Evolutionary conservation across 2,888 invertebrate species (phyloP).

Genomic region (Heliothis peltigera): DNA sequence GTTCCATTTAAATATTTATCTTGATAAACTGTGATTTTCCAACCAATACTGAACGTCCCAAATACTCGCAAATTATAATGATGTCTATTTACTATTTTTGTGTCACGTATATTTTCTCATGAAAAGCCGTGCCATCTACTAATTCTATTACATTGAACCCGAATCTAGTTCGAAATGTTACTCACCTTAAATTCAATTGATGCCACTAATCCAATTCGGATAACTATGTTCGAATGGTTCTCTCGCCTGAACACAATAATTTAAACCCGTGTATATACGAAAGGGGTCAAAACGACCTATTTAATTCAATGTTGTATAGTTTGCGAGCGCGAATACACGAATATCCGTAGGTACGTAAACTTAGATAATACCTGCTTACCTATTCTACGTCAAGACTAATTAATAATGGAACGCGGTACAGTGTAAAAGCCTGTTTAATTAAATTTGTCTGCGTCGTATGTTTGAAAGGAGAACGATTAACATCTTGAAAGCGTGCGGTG

Average conservation of each 20-base stretch:
- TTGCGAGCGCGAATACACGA: conserved; percentile 12
- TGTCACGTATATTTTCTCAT: neutral
- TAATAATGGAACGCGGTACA: conserved; percentile 76
- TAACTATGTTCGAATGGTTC: conserved; percentile 22
- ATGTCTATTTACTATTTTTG: conserved; percentile 1
- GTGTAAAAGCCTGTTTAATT: conserved; percentile 83
- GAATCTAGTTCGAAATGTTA: conserved; percentile 4
- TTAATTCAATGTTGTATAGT: conserved; percentile 40
- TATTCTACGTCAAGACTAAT: conserved; percentile 71
- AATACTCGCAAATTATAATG: neutral
- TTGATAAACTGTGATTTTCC: no score
- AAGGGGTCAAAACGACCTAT: conserved; percentile 46
- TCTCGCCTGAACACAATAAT: conserved; percentile 20
- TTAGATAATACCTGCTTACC: conserved; percentile 58
- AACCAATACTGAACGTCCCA: no score
- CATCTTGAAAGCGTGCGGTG: conserved; percentile 77
- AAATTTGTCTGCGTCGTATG: conserved; percentile 81
- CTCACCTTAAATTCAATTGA: conserved; percentile 21
- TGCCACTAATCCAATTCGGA: conserved; percentile 16
- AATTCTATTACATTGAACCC: conserved; percentile 11
- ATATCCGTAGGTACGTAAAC: conserved; percentile 40
- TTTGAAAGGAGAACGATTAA: conserved; percentile 83
- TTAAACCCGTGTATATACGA: conserved; percentile 12
- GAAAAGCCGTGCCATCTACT: neutral
- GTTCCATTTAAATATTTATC: no score